Evolutionary conservation across 2,797 vertebrate species (phyloP), one percentile per base, ranked within the genome.

Genomic region (Poeciliopsis presidionis): DNA sequence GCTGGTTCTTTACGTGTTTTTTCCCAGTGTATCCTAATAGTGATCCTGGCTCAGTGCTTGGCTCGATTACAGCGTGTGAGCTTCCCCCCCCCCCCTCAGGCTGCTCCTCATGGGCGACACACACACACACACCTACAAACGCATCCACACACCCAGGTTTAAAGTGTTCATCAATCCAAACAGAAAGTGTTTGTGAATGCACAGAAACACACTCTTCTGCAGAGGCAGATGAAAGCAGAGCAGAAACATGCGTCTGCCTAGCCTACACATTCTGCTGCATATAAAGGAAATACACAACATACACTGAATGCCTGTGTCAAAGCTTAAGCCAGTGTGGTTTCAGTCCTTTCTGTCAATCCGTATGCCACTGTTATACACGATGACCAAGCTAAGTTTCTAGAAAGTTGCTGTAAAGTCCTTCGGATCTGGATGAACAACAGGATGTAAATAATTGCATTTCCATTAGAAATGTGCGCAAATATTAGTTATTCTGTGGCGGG

Each of bases 1-100:
- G n/a, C n/a, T 83, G 84, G 84, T 79, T 85, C 84, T 89, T 92
- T 87, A 87, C 84, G 89, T 92, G 88, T 93, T 93, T 91, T 94
- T 94, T 92, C 91, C 93, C 91, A 82, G 47, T 65, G 87, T 88
- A 92, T 78, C 73, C 77, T 63, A 73, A 81, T 86, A 84, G 79
- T 83, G 83, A 90, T 91, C 77, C 81, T 81, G 91, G 87, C 87
- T 93, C 92, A 90, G 88, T 90, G 84, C 85, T 85, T 89, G 53
- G 22, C 80, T 85, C 80, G 70, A 79, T 85, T 90, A 84, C 84
- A 87, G 73, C 51, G 67, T 30, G 82, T 90, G 84, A 81, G 79
- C 85, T 74, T 81, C 77, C 83, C 51, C 49, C 82, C 74, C 30
- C 30, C 30, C 30, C 30, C n/a, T n/a, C 16, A 9, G 86, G 84